Evolutionary conservation across 2,888 invertebrate genomes (phyloP).

Genomic region (Masnerella sp.): DNA sequence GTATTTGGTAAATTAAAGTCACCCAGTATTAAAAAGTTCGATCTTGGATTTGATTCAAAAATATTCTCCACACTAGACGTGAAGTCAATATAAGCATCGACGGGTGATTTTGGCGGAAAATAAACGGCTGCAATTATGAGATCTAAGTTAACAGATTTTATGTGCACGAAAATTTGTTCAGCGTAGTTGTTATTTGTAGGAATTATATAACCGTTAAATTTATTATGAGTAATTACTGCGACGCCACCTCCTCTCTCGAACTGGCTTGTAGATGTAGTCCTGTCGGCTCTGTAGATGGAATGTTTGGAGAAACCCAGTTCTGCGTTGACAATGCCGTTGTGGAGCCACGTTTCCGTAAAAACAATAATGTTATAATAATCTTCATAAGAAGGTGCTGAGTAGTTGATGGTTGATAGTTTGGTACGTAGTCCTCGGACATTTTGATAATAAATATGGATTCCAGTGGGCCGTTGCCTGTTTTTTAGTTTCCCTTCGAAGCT

Average conservation of each 20-base stretch:
- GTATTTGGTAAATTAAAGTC: not conserved
- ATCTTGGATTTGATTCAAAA: not conserved
- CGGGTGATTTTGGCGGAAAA: not conserved
- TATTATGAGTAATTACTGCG: not conserved
- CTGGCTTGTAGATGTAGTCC: not conserved
- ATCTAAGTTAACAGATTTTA: not conserved
- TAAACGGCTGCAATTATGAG: not conserved
- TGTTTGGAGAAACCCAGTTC: not conserved
- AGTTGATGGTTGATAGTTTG: not conserved
- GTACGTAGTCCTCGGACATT: not conserved
- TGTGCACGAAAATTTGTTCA: not conserved
- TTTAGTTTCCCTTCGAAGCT: not conserved
- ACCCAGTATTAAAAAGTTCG: not conserved
- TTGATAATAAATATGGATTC: not conserved
- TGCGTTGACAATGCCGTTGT: not conserved
- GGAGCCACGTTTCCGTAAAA: not conserved
- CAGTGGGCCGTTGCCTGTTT: not conserved
- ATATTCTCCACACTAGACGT: not conserved
- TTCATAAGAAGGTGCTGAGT: not conserved
- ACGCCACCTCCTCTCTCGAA: constrained; percentile 8
- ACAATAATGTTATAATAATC: not conserved
- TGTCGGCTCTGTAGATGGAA: not conserved
- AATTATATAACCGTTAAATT: not conserved
- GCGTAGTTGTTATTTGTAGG: not conserved
- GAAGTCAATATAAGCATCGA: not conserved